These are phyloP conservation scores for Rosalia funebris DNA, from an alignment of 2,888 invertebrate genomes.

Conservation along the genomic window DNA sequence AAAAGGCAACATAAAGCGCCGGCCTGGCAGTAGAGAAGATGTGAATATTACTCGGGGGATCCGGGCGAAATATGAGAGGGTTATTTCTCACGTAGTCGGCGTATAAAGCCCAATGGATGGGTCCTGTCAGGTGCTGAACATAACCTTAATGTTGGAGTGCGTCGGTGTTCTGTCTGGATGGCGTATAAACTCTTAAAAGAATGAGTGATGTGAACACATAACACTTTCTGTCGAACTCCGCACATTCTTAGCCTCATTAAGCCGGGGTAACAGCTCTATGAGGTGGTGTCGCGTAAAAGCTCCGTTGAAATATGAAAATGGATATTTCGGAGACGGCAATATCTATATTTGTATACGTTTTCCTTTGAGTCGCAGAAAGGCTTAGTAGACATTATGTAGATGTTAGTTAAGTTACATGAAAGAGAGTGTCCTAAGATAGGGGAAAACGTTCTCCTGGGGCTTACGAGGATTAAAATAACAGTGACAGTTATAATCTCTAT, in stretches of 20 bases:
- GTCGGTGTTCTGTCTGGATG: constrained; percentile 28
- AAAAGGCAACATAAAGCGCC: constrained; percentile 56
- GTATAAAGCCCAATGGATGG: constrained; percentile 59
- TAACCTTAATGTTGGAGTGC: constrained; percentile 55
- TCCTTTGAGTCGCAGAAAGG: neutral
- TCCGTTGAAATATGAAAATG: constrained; percentile 41
- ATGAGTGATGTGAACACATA: constrained; percentile 35
- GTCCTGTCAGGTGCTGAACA: constrained; percentile 56
- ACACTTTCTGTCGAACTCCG: constrained; percentile 32
- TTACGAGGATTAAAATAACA: no score
- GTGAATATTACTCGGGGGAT: constrained; percentile 62
- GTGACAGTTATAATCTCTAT: no score
- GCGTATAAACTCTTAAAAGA: constrained; percentile 39
- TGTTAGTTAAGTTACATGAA: no score
- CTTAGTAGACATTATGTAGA: no score
- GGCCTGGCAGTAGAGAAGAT: constrained; percentile 55
- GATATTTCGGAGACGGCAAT: constrained; percentile 29
- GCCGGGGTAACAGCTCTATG: constrained; percentile 33
- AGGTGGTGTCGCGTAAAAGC: constrained; percentile 31
- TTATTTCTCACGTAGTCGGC: constrained; percentile 58
- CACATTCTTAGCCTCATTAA: constrained; percentile 35
- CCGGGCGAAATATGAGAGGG: constrained; percentile 59
- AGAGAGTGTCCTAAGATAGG: no score
- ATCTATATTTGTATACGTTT: constrained; percentile 7
- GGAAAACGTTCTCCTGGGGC: no score